A percentile compares a stretch with the other conserved stretches of the same genome.
phyloP scores from a whole-genome alignment of 2,113 vertebrate genomes.

The Prunella fulvescens region DNA sequence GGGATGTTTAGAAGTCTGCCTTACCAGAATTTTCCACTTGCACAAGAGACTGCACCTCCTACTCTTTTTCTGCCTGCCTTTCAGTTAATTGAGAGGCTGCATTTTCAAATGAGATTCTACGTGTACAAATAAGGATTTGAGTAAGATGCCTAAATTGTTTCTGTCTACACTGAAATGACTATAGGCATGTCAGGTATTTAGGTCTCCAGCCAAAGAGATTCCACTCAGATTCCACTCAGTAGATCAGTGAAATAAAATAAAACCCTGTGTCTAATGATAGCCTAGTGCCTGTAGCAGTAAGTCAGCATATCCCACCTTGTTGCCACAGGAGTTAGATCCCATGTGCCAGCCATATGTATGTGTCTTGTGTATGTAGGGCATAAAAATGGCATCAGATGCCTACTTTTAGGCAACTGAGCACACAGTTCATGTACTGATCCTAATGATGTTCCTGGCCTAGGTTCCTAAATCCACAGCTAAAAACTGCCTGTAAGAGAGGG shows the following conservation, averaged over 20 bases:
- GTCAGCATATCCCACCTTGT: not conserved
- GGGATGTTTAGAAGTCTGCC: not conserved
- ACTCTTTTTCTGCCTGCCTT: not conserved
- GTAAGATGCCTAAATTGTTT: not conserved
- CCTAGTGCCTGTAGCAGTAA: not conserved
- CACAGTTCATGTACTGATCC: not conserved
- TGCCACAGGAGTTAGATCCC: not conserved
- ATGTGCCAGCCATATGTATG: not conserved
- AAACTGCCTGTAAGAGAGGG: not conserved
- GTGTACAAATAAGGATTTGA: not conserved
- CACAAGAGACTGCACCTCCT: not conserved
- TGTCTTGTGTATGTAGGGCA: fast-evolving
- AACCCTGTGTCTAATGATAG: not conserved
- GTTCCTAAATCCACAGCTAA: not conserved
- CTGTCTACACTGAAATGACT: not conserved
- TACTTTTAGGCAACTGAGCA: not conserved
- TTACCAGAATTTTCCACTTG: not conserved
- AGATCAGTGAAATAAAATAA: not conserved
- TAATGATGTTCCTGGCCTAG: not conserved
- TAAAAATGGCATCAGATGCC: not conserved
- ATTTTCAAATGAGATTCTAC: not conserved
- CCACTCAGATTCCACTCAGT: not conserved
- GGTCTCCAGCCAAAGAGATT: not conserved
- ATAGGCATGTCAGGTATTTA: not conserved
- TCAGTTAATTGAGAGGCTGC: not conserved